Evolutionary conservation across 2,113 vertebrate genomes (phyloP).

Genomic region (Ploceus nigricollis): DNA sequence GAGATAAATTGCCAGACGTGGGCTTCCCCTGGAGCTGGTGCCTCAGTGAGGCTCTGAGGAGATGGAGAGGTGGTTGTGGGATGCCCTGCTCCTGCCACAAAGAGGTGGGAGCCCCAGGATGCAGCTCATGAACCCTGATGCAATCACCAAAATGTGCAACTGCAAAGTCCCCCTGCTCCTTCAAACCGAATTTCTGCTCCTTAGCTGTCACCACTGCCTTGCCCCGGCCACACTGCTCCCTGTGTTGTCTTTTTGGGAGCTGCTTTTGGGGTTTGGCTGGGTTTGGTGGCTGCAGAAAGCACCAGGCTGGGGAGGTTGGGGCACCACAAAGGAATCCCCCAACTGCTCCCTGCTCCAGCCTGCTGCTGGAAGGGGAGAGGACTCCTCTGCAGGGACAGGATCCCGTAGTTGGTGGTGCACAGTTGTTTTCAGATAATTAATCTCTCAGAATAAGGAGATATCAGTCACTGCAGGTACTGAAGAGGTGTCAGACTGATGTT

Average conservation of each 20-base stretch:
- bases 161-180: not conserved
- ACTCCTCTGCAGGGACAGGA: not conserved
- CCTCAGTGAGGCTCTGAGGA: not conserved
- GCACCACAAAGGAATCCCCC: not conserved
- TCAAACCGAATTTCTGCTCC: not conserved
- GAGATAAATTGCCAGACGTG: not conserved
- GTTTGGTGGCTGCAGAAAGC: not conserved
- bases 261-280: not conserved
- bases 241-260: not conserved
- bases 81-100: not conserved
- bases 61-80: not conserved
- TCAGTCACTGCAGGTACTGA: conserved; percentile 24
- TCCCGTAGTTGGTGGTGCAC: not conserved
- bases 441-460: conserved; percentile 25
- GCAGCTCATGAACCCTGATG: not conserved
- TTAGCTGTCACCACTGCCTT: not conserved
- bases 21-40: not conserved
- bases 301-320: not conserved
- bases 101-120: not conserved
- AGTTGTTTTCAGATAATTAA: conserved; percentile 25
- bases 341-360: rapidly evolving
- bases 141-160: not conserved
- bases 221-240: rapidly evolving
- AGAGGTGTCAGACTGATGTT: conserved; percentile 20
- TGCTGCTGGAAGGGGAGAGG: not conserved